Percentiles rank a stretch among this genome's conserved stretches.
These are phyloP conservation scores for Lagorchestes hirsutus DNA, from an alignment of 2,797 vertebrate species.

Conservation along the genomic window DNA sequence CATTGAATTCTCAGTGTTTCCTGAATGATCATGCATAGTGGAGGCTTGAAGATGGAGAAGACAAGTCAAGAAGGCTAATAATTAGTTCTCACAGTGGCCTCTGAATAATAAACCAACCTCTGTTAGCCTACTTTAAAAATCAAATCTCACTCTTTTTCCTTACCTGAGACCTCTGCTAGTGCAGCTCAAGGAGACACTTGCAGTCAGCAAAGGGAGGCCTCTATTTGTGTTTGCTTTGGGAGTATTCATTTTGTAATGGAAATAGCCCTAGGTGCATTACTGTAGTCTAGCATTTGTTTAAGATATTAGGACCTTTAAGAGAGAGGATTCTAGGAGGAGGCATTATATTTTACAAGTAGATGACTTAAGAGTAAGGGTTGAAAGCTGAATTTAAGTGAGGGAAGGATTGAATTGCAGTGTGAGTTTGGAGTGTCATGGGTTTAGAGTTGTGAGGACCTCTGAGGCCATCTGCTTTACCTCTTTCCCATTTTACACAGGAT, in stretches of 20 bases:
- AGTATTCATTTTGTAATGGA: conserved; percentile 36
- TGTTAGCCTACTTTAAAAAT: conserved; percentile 45
- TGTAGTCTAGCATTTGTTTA: conserved; percentile 18
- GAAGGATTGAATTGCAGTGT: background rate
- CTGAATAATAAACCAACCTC: background rate
- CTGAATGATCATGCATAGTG: conserved; percentile 10
- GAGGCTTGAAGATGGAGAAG: background rate
- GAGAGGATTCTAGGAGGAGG: conserved; percentile 19
- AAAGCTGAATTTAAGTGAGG: background rate
- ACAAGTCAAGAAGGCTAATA: background rate
- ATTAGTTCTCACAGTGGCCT: background rate
- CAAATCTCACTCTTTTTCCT: conserved; percentile 34
- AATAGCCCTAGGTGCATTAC: conserved; percentile 8
- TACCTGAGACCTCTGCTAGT: background rate
- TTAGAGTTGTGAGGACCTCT: background rate
- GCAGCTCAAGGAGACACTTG: background rate
- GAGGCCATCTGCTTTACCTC: background rate
- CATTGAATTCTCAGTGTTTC: conserved; percentile 18
- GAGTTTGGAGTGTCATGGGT: background rate
- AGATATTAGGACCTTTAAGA: conserved; percentile 19
- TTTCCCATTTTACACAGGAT: background rate
- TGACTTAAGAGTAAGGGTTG: background rate
- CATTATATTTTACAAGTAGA: conserved; percentile 43
- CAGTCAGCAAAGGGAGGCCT: background rate
- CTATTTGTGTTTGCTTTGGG: background rate